phyloP scores from a whole-genome alignment of 1,140 invertebrate species.

The Caerostris extrusa region DNA sequence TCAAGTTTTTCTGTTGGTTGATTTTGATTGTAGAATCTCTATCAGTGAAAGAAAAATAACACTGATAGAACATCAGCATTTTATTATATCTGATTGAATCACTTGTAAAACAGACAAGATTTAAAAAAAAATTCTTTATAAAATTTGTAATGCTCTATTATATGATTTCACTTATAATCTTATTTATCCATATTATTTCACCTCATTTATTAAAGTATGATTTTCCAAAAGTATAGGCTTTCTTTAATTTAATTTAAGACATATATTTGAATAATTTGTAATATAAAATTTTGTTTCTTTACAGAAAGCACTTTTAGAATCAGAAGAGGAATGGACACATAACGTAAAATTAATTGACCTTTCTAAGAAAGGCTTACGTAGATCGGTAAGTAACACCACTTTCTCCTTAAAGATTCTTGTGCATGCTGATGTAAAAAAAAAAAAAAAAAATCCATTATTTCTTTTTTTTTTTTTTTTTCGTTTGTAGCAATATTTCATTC shows the following conservation, averaged over 20 bases:
- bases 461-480: conserved; percentile 47
- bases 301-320: conserved; percentile 96
- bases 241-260: no score
- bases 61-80: no score
- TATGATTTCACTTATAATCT: no score
- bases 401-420: background rate
- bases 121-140: no score
- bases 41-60: no score
- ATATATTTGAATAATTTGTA: background rate
- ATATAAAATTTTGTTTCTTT: conserved; percentile 73
- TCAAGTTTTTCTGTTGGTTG: no score
- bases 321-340: conserved; percentile 95
- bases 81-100: no score
- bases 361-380: conserved; percentile 86
- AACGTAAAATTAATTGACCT: conserved; percentile 98
- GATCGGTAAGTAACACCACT: conserved; percentile 83
- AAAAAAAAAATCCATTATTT: no score
- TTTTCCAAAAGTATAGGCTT: background rate
- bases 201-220: background rate
- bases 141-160: no score
- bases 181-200: background rate
- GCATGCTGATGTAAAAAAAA: background rate
- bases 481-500: background rate
- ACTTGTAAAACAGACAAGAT: no score
- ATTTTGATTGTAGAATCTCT: no score